Percentiles rank a stretch among this genome's conserved stretches.
These are phyloP conservation scores for Prionace glauca DNA, from an alignment of 2,797 vertebrate species.

Conservation along the genomic window DNA sequence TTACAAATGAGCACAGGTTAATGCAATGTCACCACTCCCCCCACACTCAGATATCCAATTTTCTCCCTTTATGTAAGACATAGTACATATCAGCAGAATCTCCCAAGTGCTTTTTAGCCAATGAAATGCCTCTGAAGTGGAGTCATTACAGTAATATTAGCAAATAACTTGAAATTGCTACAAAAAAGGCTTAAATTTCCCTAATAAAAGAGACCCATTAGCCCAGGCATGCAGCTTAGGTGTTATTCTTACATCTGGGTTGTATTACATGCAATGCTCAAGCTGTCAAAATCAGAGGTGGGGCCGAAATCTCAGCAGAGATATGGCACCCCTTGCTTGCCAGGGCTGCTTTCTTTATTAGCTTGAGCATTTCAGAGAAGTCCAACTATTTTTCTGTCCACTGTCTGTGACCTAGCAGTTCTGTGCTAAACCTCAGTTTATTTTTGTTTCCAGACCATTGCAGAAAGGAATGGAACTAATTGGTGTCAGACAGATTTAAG, in stretches of 20 bases:
- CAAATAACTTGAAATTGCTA: neutral
- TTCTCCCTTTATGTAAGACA: neutral
- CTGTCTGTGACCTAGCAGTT: neutral
- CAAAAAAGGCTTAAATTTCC: neutral
- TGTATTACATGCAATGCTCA: neutral
- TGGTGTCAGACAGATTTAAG: neutral
- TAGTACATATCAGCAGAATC: neutral
- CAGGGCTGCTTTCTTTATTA: neutral
- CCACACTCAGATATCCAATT: neutral
- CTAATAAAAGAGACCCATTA: neutral
- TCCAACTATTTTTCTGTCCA: neutral
- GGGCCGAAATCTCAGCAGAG: neutral
- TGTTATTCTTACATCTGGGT: constrained; percentile 3
- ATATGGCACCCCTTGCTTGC: too few relatives aligned
- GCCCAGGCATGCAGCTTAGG: neutral
- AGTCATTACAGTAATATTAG: neutral
- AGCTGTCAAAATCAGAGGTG: constrained; percentile 26
- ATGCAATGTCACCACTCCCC: neutral
- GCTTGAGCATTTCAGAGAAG: neutral
- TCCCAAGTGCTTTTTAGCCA: neutral
- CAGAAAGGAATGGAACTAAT: neutral
- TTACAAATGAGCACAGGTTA: neutral
- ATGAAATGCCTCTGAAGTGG: neutral
- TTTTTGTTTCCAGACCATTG: neutral
- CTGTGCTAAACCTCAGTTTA: neutral